Base-by-base conservation (phyloP, 2,113 vertebrate species). In the Anarrhichthys ocellatus region DNA sequence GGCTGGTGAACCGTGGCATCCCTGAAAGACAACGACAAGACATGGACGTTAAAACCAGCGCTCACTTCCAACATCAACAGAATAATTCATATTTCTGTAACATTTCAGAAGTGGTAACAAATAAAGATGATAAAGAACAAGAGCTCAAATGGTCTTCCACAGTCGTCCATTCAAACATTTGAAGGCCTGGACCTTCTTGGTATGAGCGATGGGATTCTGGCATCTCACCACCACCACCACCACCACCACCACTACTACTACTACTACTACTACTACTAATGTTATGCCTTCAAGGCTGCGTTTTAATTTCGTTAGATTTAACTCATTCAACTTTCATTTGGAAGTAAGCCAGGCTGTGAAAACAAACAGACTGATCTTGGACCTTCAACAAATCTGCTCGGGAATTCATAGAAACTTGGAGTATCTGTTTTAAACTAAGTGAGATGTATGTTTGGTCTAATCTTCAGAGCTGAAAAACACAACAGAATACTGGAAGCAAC, bases 1-100 rank as follows among this genome's bases (percentile, higher is more conserved):
- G 98, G 86, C 95, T 97, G 82, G 81, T 76, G 80, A 98, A 99
- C 84, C 97, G 92, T n/a, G 97, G 97, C 84, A 96, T 96, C 15
- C 97, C 98, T 99, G 89, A n/a, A 77, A 65, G 58, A 77, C 15
- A 50, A n/a, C 8, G n/a, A 61, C 3, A 1, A 24, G 54, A 59
- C 7, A 24, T 3, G 6, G 22, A 65, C 40, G 54, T 67, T 52
- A 4, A 83, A 63, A 52, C 0, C 2, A 2, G 34, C 36, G 9
- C 46, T 76, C 48, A 38, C 74, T 42, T 29, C 46, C 52, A 52
- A 66, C 20, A 34, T 75, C n/a, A 54, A 34, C 34, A 34, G n/a
- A 76, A 15, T 17, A 9, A 48, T 11, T 52, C n/a, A 36, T 38
- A 18, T 46, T 44, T 66, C 1, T 38, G 22, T 4, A 13, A 13